Evolutionary conservation across 2,113 vertebrate genomes (phyloP), one percentile per base, ranked within the genome.

Genomic region (Anhinga rufa): DNA sequence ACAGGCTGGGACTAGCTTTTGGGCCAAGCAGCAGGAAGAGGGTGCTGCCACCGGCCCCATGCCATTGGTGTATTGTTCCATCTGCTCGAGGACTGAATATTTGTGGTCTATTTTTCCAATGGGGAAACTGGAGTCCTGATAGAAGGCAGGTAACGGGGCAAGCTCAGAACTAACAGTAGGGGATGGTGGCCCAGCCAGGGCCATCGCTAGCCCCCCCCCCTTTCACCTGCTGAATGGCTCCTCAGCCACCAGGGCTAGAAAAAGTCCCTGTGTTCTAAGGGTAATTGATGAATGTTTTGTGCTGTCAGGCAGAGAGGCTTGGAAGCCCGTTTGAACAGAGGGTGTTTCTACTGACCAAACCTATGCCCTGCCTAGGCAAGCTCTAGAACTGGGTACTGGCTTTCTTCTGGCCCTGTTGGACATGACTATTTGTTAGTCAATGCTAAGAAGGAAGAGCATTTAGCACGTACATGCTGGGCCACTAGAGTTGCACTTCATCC

Each of bases 401-500:
- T 8, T 9, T 18, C 16, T 55, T 38, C 7, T 20, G 61, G 66
- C 36, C 57, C 21, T 34, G 17, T 3, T 38, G 48, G 55, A 65
- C 40, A 8, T 1, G 80, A 9, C 48, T 77, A 0, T 8, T 51
- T 21, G 9, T 48, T 7, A 25, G 48, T 52, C 26, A 25, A 0
- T 24, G 60, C 55, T n/a, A 17, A 34, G 51, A 14, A 51, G 9
- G 49, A 36, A 66, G 40, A n/a, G 7, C 0, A 5, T 2, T 6
- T 2, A 51, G 46, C 26, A 14, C 0, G 0, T 7, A 2, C 1
- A 14, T 1, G 5, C 36, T 0, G 2, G 22, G 36, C 34, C 36
- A 9, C 29, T 16, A 4, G 3, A 29, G 25, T 26, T 51, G 15
- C 4, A 14, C 19, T 11, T 12, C 7, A 8, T 9, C 2, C 11